Percentiles rank a stretch among this genome's conserved stretches.
These are phyloP conservation scores for Cottus gobio DNA, from an alignment of 2,113 vertebrate genomes.

Conservation along the genomic window DNA sequence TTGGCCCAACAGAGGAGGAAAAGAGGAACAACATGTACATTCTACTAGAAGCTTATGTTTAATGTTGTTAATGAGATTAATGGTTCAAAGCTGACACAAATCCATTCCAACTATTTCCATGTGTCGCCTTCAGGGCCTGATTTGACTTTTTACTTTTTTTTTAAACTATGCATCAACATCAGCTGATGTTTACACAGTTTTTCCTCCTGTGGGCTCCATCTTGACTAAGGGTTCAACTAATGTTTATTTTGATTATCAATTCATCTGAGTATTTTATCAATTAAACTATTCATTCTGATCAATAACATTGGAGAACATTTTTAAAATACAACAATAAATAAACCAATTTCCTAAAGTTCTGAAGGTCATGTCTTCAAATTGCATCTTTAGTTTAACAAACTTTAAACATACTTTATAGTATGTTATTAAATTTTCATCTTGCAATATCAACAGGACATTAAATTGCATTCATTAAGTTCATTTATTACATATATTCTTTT, in stretches of 20 bases:
- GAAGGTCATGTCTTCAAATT: slow-evolving; percentile 5
- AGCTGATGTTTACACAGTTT: neutral
- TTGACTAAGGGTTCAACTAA: neutral
- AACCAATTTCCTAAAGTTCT: neutral
- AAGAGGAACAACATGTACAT: neutral
- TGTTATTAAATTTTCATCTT: slow-evolving; percentile 1
- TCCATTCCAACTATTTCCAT: neutral
- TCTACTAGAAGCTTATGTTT: neutral
- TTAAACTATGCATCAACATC: neutral
- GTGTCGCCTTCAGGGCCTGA: neutral
- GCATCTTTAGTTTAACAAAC: neutral
- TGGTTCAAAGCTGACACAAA: no score
- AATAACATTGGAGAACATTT: neutral
- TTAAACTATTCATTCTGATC: neutral
- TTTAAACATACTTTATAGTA: no score
- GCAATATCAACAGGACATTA: neutral
- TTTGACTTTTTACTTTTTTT: neutral
- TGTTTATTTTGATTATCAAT: neutral
- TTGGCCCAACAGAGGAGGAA: neutral
- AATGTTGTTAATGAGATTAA: neutral
- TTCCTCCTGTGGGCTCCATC: neutral
- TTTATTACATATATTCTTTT: neutral
- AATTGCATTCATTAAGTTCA: neutral
- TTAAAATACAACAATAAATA: no score
- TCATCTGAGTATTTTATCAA: neutral